Base-by-base conservation (phyloP, 2,113 vertebrate species). In the Raja brachyura region DNA sequence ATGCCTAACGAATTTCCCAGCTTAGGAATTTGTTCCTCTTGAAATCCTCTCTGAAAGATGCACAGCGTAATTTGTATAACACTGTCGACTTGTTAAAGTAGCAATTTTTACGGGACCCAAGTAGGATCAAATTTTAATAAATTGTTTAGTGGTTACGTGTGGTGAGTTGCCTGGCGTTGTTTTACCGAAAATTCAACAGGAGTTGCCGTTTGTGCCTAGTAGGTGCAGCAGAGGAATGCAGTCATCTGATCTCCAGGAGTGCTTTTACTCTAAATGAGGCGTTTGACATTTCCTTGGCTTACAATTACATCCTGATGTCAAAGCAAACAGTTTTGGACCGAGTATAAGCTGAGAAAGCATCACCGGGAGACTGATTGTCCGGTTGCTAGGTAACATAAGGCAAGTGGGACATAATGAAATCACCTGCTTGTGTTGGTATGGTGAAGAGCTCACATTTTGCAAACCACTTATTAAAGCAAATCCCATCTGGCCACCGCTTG, bases 151-250 rank as follows among this genome's bases (percentile, higher is more conserved):
- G 0, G 8, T 81, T 54, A 22, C 22, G 16, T 25, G 18, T 33
- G 54, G 78, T 48, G 39, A 48, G 39, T 25, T 61, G 56, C 56
- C 10, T 63, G 3, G 59, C 25, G 14, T 59, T 25, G n/a, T 85
- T 28, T 11, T 56, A 59, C 8, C 28, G 13, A 59, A 86, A 88
- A n/a, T 59, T 88, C 31, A 66, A 88, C 63, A 88, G 59, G 83
- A 31, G 83, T 85, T 85, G 79, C 8, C 48, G 10, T 86, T 63
- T 86, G 14, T 14, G 1, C 56, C 63, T n/a, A 88, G 31, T n/a
- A 88, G 83, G 83, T 88, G 83, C 28, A 88, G 28, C 83, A 66
- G 28, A 33, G 83, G 83, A 88, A 88, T 63, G 59, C 61, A 63
- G 83, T 88, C 83, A 63, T 16, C 83, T 88, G 83, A 88, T 86